Evolutionary conservation across 64 coral and sea anemone species (phyloP), one percentile per base, ranked within the genome.

Genomic region (Porites australiensis): DNA sequence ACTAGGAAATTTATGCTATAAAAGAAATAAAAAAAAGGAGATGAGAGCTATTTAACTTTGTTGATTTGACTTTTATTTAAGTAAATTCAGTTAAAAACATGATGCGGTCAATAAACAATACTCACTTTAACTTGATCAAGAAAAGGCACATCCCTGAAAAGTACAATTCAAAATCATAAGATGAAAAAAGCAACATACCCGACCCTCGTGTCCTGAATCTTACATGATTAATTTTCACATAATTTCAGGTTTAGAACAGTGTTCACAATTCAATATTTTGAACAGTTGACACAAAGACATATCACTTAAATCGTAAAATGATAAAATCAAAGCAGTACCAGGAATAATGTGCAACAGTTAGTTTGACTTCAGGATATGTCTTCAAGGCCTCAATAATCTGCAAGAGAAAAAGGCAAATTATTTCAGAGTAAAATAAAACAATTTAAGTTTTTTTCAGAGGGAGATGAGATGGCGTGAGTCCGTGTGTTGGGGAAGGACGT

Each of bases 61-160:
- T 18, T 64, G 12, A 64, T 13, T 18, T 6, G 20, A 19, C 20
- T 19, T 69, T 21, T 23, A 5, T 4, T 22, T 3, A 69, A 69
- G 19, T 21, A 2, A n/a, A 22, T 20, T 21, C 27, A 37, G 27
- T 37, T 37, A 37, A 37, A 23, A 0, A 69, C 19, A 8, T 22
- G 19, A 20, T n/a, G 15, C 1, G 59, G 14, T 11, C 4, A 68
- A 19, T 60, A 13, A 77, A 21, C 13, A 92, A 12, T 21, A 55
- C 55, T 45, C 91, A 98, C 96, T 90, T 98, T 95, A 10, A 98
- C 60, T 64, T 98, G 96, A n/a, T 98, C 96, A 19, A 95, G 68
- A 79, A 98, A 98, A 14, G 96, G 93, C 79, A 98, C 79, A 74
- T 95, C 88, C 74, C 96, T 98, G 45, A 45, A 73, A 82, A 88